A percentile compares a stretch with the other conserved stretches of the same genome.
These are phyloP conservation scores for Ifrita kowaldi DNA, from an alignment of 2,113 vertebrate species.

Conservation along the genomic window DNA sequence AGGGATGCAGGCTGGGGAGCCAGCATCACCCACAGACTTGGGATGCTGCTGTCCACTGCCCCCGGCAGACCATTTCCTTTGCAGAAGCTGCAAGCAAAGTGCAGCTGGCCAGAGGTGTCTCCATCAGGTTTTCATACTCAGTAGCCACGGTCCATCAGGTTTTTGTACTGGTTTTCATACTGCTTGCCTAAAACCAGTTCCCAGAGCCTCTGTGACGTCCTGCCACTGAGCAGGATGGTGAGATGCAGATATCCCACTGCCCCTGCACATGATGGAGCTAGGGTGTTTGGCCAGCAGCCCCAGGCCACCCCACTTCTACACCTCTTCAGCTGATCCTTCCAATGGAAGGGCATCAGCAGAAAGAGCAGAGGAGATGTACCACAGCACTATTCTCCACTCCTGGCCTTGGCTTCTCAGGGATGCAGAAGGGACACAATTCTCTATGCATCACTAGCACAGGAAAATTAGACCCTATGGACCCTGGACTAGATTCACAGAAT, in stretches of 20 bases:
- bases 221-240: not conserved
- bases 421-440: not conserved
- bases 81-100: not conserved
- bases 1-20: not conserved
- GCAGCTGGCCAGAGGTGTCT: not conserved
- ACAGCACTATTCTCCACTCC: not conserved
- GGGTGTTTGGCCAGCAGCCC: not conserved
- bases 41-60: not conserved
- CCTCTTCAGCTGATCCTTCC: not conserved
- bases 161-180: not conserved
- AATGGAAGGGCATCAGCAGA: not conserved
- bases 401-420: not conserved
- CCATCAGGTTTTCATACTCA: not conserved
- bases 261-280: not conserved
- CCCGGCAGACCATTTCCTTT: not conserved
- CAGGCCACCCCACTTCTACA: not conserved
- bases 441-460: not conserved
- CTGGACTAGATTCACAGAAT: not conserved
- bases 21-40: not conserved
- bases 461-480: not conserved
- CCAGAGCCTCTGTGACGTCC: not conserved
- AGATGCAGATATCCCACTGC: not conserved
- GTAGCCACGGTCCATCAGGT: not conserved
- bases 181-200: not conserved
- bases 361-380: not conserved